Conservation (phyloP, 2,113 vertebrate genomes). For the Xiphophorus maculatus region DNA sequence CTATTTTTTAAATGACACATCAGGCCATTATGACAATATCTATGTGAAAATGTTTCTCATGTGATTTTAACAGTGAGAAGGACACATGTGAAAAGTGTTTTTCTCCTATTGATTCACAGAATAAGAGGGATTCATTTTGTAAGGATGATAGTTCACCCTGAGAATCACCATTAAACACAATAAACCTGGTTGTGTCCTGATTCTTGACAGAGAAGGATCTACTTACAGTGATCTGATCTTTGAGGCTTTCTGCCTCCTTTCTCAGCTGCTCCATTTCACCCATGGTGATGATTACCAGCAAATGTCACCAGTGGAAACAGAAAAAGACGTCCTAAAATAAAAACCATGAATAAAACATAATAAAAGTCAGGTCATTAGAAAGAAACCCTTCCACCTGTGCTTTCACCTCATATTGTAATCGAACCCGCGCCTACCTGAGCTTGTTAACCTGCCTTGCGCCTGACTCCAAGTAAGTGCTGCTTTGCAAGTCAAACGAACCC, state of each 20-base stretch:
- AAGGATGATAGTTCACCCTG: neutral
- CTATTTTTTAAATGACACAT: no score
- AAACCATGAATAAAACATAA: neutral
- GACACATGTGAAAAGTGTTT: neutral
- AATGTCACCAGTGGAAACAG: constrained; percentile 59
- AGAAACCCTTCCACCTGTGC: neutral
- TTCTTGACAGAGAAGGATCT: neutral
- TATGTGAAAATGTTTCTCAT: neutral
- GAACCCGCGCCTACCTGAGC: constrained; percentile 34
- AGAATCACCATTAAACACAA: neutral
- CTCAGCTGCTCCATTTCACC: constrained; percentile 95
- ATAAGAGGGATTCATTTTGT: neutral
- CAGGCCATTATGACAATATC: neutral
- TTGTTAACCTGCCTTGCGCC: constrained; percentile 20
- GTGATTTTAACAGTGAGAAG: neutral
- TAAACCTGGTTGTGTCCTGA: neutral
- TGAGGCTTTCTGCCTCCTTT: constrained; percentile 93
- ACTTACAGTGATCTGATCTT: constrained; percentile 95
- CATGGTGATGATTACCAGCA: constrained; percentile 80
- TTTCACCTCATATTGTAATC: neutral
- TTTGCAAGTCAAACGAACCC: constrained; percentile 83
- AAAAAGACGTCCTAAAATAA: constrained; percentile 56
- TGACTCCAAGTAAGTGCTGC: constrained; percentile 48
- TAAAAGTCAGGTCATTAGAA: neutral
- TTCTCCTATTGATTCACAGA: neutral